Percentiles rank a stretch among this genome's conserved stretches.
phyloP scores from a whole-genome alignment of 1,140 invertebrate species.

The Rhyacophila brunnea region DNA sequence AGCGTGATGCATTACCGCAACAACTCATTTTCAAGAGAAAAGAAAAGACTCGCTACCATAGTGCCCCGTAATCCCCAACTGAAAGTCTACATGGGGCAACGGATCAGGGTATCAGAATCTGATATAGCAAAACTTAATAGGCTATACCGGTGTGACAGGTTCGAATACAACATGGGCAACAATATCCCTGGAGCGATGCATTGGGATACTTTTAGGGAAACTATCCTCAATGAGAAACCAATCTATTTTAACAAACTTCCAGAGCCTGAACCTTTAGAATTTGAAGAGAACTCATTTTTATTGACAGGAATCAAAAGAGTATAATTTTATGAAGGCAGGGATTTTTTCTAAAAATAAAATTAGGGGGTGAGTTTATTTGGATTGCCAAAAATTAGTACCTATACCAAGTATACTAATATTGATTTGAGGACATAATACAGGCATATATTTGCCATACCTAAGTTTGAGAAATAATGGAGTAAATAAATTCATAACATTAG shows the following conservation, averaged over 20 bases:
- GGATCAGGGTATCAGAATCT: constrained; percentile 28
- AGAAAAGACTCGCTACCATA: constrained; percentile 29
- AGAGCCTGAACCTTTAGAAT: constrained; percentile 29
- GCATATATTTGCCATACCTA: too few species aligned
- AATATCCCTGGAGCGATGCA: constrained; percentile 27
- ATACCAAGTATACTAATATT: too few species aligned
- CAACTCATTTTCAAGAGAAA: constrained; percentile 34
- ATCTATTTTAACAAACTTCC: constrained; percentile 34
- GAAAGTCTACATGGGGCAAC: constrained; percentile 28
- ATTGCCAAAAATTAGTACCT: too few species aligned
- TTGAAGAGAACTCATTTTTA: constrained; percentile 27
- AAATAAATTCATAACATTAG: too few species aligned
- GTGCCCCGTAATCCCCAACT: constrained; percentile 16
- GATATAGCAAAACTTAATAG: constrained; percentile 34
- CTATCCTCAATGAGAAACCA: constrained; percentile 28
- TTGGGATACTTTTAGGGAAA: constrained; percentile 29
- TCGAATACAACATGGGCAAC: constrained; percentile 27
- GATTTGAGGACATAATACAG: too few species aligned
- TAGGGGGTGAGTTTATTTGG: too few species aligned
- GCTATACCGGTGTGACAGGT: constrained; percentile 30
- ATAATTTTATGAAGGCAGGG: too few species aligned
- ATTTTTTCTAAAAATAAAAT: too few species aligned
- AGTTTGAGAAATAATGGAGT: too few species aligned
- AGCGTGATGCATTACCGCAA: constrained; percentile 73
- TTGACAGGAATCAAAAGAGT: too few species aligned